A percentile compares a stretch with the other conserved stretches of the same genome.
phyloP scores from a whole-genome alignment of 2,113 vertebrate genomes.

The Catagonus wagneri region DNA sequence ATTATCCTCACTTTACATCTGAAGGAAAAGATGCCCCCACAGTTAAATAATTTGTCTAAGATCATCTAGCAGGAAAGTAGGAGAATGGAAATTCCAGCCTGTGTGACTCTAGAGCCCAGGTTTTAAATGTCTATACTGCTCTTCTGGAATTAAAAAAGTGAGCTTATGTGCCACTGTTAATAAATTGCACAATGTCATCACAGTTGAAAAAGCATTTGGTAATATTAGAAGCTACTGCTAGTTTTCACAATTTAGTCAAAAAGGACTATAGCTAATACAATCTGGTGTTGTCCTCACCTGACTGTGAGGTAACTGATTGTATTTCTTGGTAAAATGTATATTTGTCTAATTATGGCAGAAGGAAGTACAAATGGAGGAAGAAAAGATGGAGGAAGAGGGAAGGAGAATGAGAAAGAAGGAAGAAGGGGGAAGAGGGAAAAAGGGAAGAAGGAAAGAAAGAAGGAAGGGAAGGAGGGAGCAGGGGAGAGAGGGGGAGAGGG shows the following conservation, averaged over 20 bases:
- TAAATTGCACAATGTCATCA: background rate
- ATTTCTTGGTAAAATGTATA: conserved; percentile 5
- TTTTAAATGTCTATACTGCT: background rate
- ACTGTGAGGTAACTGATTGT: background rate
- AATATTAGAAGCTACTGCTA: background rate
- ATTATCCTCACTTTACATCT: background rate
- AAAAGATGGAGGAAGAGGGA: background rate
- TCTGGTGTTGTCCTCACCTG: background rate
- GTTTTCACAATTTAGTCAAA: conserved; percentile 43
- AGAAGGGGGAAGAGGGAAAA: background rate
- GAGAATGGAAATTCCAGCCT: background rate
- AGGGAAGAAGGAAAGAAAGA: no score
- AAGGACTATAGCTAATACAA: background rate
- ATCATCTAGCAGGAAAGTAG: background rate
- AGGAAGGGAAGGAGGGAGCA: background rate
- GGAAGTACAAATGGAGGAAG: background rate
- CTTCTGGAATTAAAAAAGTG: conserved; percentile 2
- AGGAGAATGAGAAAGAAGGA: background rate
- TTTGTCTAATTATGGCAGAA: background rate
- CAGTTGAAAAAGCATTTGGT: background rate
- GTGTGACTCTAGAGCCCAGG: background rate
- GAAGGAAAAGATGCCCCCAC: background rate
- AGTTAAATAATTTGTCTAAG: conserved; percentile 18
- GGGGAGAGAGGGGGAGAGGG: background rate
- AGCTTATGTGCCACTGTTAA: background rate